These are phyloP conservation scores for Bucco capensis DNA, from an alignment of 2,113 vertebrate genomes.

Conservation along the genomic window DNA sequence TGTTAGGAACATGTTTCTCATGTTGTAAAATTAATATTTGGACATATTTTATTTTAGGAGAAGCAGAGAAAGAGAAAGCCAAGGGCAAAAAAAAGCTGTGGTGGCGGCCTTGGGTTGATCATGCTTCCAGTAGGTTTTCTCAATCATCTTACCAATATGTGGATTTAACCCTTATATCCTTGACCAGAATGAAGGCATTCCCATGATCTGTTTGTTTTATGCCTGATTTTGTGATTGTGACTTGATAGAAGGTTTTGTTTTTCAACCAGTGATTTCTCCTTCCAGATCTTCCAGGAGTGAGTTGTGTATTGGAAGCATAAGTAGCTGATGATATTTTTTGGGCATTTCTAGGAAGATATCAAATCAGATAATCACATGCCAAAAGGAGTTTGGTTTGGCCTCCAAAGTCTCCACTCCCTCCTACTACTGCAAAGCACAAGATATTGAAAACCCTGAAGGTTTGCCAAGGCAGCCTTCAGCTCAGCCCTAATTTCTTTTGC, in stretches of 20 bases:
- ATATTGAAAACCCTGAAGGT: neutral
- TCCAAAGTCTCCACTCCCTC: neutral
- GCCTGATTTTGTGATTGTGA: slow-evolving; percentile 80
- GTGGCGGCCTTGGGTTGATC: slow-evolving; percentile 99
- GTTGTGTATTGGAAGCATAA: neutral
- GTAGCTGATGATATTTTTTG: neutral
- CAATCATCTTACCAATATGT: slow-evolving; percentile 83
- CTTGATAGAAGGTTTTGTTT: slow-evolving; percentile 68
- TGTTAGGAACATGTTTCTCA: slow-evolving; percentile 72
- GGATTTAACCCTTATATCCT: slow-evolving; percentile 96
- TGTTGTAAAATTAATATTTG: slow-evolving; percentile 88
- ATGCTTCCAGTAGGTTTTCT: slow-evolving; percentile 99
- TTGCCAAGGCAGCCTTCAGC: neutral
- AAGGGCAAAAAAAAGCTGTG: slow-evolving; percentile 99
- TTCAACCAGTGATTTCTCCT: neutral
- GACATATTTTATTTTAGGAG: slow-evolving; percentile 93
- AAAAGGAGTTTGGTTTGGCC: neutral
- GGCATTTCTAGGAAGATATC: neutral
- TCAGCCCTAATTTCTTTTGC: neutral
- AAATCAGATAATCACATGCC: neutral
- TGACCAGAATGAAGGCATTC: slow-evolving; percentile 90
- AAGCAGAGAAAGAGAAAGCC: slow-evolving; percentile 96
- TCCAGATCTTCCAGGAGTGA: neutral
- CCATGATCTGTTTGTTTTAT: slow-evolving; percentile 69
- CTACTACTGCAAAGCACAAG: neutral